phyloP scores from a whole-genome alignment of 2,888 invertebrate genomes.

The Crioceris asparagi region DNA sequence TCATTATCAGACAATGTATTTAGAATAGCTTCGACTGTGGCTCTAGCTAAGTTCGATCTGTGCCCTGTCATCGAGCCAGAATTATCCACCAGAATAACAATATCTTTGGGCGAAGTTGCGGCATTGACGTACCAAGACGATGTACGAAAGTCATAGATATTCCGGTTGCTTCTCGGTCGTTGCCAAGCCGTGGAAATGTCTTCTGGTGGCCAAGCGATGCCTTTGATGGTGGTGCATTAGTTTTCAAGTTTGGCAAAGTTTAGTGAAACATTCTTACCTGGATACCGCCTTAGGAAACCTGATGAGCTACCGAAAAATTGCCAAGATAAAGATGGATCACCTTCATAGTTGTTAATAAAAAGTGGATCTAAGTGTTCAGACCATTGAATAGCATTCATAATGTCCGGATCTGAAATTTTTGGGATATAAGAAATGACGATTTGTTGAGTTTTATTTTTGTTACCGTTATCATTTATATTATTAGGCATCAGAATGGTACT shows the following conservation, averaged over 20 bases:
- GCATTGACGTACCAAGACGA: conserved; percentile 96
- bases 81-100: conserved; percentile 86
- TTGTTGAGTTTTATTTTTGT: too few species aligned
- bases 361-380: conserved; percentile 82
- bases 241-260: not conserved
- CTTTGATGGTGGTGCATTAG: conserved; percentile 32
- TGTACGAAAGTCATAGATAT: conserved; percentile 88
- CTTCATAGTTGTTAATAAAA: conserved; percentile 82
- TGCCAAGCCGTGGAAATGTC: conserved; percentile 46
- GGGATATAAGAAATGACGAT: not conserved
- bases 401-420: conserved; percentile 54
- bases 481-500: conserved; percentile 85
- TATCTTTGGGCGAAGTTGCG: conserved; percentile 93
- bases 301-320: conserved; percentile 96
- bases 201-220: conserved; percentile 76
- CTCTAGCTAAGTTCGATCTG: conserved; percentile 73
- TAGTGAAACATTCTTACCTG: conserved; percentile 50
- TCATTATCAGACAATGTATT: conserved; percentile 95
- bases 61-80: conserved; percentile 84
- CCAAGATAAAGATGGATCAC: conserved; percentile 90
- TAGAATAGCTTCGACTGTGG: conserved; percentile 79
- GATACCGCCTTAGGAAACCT: conserved; percentile 91
- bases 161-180: conserved; percentile 65
- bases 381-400: conserved; percentile 89
- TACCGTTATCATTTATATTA: conserved; percentile 61